Percentiles rank a stretch among this genome's conserved stretches.
Evolutionary conservation across 64 coral and sea anemone species (phyloP).

Genomic region (Dendronephthya gigantea): DNA sequence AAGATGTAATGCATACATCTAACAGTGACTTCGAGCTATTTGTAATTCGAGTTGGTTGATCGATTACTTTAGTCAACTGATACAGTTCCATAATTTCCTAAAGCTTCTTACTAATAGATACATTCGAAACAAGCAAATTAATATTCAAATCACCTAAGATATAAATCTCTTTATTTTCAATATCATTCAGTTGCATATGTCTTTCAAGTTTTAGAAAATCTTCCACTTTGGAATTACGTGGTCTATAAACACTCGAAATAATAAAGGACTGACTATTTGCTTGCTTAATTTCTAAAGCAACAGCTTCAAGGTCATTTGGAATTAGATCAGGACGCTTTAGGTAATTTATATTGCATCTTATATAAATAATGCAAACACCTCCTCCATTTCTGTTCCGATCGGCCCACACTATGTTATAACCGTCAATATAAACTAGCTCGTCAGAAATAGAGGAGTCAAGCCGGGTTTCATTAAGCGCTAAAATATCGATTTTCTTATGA

Average conservation of each 20-base stretch:
- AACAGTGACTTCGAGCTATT: too few relatives aligned
- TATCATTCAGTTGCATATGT: too few relatives aligned
- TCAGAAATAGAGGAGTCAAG: slow-evolving; percentile 21
- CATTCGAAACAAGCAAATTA: too few relatives aligned
- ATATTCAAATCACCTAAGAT: too few relatives aligned
- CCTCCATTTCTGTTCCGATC: slow-evolving; percentile 4
- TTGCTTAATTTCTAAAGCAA: neutral
- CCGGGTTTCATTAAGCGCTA: slow-evolving; percentile 39
- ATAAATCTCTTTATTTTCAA: too few relatives aligned
- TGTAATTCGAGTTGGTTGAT: too few relatives aligned
- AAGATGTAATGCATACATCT: too few relatives aligned
- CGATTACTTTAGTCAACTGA: too few relatives aligned
- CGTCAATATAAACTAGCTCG: slow-evolving; percentile 10
- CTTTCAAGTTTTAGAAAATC: too few relatives aligned
- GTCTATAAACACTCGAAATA: neutral
- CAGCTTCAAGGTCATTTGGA: neutral
- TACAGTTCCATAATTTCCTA: too few relatives aligned
- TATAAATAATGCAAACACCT: neutral
- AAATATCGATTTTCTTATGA: slow-evolving; percentile 14
- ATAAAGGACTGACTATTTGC: slow-evolving; percentile 4
- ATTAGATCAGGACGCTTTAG: neutral
- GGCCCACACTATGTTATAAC: slow-evolving; percentile 11
- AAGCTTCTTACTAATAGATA: too few relatives aligned
- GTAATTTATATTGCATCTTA: neutral
- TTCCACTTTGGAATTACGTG: too few relatives aligned